phyloP scores from a whole-genome alignment of 2,113 vertebrate species.

The Corynorhinus townsendii region DNA sequence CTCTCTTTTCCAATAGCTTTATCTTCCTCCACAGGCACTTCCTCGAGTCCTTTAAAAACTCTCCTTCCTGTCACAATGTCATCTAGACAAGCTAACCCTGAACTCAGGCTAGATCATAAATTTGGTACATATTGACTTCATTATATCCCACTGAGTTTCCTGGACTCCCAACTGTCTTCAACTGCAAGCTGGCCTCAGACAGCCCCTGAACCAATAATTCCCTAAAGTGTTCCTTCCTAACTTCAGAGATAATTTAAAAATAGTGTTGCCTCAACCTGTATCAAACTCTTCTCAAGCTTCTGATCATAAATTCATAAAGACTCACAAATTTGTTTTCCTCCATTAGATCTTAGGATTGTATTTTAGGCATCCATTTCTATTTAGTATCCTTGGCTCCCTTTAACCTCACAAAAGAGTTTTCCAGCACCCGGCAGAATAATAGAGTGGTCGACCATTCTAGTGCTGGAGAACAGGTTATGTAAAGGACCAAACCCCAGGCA shows the following conservation, averaged over 20 bases:
- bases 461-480: accelerated
- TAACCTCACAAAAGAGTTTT: not conserved
- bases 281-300: not conserved
- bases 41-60: not conserved
- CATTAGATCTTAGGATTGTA: not conserved
- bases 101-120: not conserved
- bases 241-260: not conserved
- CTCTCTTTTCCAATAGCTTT: not conserved
- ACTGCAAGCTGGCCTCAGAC: not conserved
- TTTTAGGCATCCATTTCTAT: not conserved
- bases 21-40: not conserved
- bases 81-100: not conserved
- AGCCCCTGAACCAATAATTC: not conserved
- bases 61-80: not conserved
- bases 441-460: not conserved
- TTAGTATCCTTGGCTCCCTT: not conserved
- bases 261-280: not conserved
- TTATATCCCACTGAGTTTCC: not conserved
- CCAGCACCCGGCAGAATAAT: not conserved
- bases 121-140: not conserved
- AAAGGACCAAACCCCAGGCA: accelerated
- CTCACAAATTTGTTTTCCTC: not conserved
- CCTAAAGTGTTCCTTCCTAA: not conserved
- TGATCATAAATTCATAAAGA: not conserved
- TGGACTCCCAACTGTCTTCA: not conserved